These are phyloP conservation scores for Hydrophis major DNA, from an alignment of 2,797 vertebrate species.

Conservation along the genomic window DNA sequence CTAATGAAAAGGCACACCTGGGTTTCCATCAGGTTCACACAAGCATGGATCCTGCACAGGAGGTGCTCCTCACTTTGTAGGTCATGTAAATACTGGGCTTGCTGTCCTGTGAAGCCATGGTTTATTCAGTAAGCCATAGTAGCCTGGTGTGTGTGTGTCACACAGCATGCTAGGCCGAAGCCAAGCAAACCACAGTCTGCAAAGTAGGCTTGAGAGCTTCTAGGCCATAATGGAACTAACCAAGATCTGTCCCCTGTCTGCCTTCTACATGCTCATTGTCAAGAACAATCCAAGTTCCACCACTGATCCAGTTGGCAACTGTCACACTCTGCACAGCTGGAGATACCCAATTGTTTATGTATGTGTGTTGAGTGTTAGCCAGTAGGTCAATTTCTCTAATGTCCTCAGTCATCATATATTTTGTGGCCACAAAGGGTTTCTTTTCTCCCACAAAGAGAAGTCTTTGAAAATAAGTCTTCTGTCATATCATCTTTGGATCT, in stretches of 20 bases:
- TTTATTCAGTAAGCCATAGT: not conserved
- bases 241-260: not conserved
- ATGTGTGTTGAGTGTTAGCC: not conserved
- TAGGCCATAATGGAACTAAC: not conserved
- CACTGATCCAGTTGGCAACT: not conserved
- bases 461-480: too few species aligned
- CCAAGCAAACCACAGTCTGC: not conserved
- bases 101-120: not conserved
- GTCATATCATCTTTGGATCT: not conserved
- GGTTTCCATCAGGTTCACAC: constrained; percentile 29
- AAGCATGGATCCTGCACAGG: constrained; percentile 14
- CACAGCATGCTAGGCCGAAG: not conserved
- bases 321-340: not conserved
- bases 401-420: not conserved
- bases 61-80: constrained; percentile 9
- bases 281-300: not conserved
- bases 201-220: not conserved
- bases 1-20: constrained; percentile 48
- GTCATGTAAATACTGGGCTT: not conserved
- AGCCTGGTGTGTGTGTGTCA: not conserved
- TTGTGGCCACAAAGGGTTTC: not conserved
- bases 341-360: not conserved
- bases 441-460: not conserved
- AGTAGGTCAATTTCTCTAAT: not conserved
- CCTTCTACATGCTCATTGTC: too few species aligned